A percentile compares a stretch with the other conserved stretches of the same genome.
phyloP scores from a whole-genome alignment of 2,797 vertebrate genomes.

The Streptopelia turtur region DNA sequence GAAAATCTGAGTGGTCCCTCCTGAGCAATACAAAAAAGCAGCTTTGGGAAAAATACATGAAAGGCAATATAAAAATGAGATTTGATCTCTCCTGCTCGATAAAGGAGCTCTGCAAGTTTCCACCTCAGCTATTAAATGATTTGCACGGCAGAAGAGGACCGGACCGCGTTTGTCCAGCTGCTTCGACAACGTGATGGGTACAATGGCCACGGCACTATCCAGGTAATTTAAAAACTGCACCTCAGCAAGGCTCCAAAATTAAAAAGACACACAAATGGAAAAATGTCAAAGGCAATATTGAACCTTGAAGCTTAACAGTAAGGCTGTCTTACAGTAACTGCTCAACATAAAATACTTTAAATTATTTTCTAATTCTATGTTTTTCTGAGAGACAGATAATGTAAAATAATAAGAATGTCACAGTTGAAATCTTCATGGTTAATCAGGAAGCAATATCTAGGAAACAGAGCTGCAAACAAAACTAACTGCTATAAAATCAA shows the following conservation, averaged over 20 bases:
- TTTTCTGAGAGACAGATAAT: neutral
- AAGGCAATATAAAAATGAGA: neutral
- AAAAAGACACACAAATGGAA: neutral
- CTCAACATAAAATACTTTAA: neutral
- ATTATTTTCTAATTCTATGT: neutral
- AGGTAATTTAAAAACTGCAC: neutral
- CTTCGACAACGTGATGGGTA: accelerated
- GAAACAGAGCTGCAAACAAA: neutral
- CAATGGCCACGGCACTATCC: accelerated
- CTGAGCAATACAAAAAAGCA: neutral
- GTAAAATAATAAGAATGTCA: neutral
- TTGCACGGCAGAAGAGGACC: neutral
- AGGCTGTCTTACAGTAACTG: neutral
- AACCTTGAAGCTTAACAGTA: neutral
- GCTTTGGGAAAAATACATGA: neutral
- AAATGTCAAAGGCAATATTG: neutral
- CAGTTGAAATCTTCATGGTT: neutral
- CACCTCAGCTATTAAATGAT: neutral
- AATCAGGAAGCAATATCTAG: neutral
- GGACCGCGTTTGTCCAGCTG: accelerated
- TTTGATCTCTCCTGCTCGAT: neutral
- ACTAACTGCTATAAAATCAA: neutral
- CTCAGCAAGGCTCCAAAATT: neutral
- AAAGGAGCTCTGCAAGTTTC: neutral
- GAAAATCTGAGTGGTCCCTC: neutral